A percentile compares a stretch with the other conserved stretches of the same genome.
Conservation (phyloP, 2,888 invertebrate genomes). For the Boloria euphrosyne region DNA sequence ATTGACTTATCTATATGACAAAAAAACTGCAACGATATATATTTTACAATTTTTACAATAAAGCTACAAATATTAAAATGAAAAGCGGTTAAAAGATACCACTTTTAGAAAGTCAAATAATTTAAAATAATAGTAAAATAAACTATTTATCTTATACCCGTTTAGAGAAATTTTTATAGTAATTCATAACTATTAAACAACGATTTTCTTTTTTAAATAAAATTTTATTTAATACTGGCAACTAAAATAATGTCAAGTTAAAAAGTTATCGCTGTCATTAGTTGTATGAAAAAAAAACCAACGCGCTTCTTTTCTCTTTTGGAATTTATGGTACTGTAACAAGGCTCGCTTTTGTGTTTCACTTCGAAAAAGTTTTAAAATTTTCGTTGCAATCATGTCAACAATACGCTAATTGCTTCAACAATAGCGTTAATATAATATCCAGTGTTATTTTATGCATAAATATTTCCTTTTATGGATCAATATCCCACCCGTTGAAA, state of each 20-base stretch:
- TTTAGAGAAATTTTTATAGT: too few species aligned
- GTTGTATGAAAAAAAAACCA: slow-evolving; percentile 73
- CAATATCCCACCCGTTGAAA: slow-evolving; percentile 62
- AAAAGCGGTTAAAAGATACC: too few species aligned
- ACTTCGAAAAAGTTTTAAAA: slow-evolving; percentile 64
- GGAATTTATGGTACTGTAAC: slow-evolving; percentile 82
- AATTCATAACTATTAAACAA: not conserved
- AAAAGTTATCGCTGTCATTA: slow-evolving; percentile 74
- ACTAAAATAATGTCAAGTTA: slow-evolving; percentile 59
- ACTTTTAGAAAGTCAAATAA: too few species aligned
- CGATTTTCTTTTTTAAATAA: not conserved
- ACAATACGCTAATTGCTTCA: slow-evolving; percentile 67
- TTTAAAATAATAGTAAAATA: too few species aligned
- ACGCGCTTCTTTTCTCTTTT: slow-evolving; percentile 79
- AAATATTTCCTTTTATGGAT: slow-evolving; percentile 57
- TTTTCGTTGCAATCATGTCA: slow-evolving; percentile 66
- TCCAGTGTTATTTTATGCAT: slow-evolving; percentile 52
- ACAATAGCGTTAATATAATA: slow-evolving; percentile 47
- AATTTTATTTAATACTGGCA: slow-evolving; percentile 49
- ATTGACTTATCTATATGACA: too few species aligned
- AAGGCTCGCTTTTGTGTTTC: slow-evolving; percentile 81
- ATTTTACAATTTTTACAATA: too few species aligned
- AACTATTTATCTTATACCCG: too few species aligned
- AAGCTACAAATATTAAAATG: too few species aligned
- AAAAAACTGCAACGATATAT: too few species aligned